A percentile compares a stretch with the other conserved stretches of the same genome.
These are phyloP conservation scores for Rattus rattus DNA, from an alignment of 2,113 vertebrate genomes.

Conservation along the genomic window DNA sequence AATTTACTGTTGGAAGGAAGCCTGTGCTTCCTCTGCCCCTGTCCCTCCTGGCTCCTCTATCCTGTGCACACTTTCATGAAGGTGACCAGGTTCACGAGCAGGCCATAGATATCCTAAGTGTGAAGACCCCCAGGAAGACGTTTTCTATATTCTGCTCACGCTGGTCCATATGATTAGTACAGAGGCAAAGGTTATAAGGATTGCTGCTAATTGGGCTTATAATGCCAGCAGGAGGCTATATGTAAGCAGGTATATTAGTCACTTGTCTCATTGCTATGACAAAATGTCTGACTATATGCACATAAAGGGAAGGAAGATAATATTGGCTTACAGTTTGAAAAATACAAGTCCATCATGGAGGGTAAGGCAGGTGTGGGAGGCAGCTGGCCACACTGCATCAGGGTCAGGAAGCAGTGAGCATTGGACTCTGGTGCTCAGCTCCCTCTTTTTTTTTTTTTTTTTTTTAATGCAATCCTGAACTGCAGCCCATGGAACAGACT, in stretches of 20 bases:
- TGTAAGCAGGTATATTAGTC: background rate
- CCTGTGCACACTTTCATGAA: background rate
- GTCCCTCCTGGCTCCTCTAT: background rate
- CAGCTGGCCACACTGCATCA: background rate
- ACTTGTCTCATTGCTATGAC: background rate
- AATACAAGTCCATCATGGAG: background rate
- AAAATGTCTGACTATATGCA: background rate
- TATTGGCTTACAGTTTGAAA: background rate
- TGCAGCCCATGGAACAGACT: too few relatives aligned
- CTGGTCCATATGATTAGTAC: background rate
- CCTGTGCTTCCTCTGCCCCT: background rate
- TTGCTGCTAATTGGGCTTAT: background rate
- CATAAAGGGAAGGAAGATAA: background rate
- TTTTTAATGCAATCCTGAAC: background rate
- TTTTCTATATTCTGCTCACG: background rate
- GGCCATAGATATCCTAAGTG: background rate
- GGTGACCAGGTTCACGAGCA: background rate
- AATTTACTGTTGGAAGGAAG: background rate
- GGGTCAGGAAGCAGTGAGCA: too few relatives aligned
- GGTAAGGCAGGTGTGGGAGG: background rate
- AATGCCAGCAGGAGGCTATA: background rate
- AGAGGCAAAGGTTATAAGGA: background rate
- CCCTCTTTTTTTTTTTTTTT: background rate
- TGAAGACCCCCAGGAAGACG: background rate
- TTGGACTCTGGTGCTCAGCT: fast-evolving